Conservation (phyloP, 2,797 vertebrate genomes). For the Sebastes cheni region DNA sequence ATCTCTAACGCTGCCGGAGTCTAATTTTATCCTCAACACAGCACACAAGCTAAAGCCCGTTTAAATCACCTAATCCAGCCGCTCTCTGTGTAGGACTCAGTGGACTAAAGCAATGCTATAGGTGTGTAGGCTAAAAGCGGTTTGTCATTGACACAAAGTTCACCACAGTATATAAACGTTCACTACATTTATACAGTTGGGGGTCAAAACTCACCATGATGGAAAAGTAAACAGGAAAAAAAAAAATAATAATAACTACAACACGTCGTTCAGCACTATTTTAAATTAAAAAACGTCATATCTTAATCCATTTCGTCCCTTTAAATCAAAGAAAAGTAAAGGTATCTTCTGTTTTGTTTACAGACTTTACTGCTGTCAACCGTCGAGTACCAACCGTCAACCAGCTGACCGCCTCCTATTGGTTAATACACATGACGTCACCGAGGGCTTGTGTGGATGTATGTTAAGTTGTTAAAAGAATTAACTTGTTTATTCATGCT, state of each 20-base stretch:
- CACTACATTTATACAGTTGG: not conserved
- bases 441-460: too few species aligned
- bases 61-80: constrained; percentile 69
- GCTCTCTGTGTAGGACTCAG: constrained; percentile 33
- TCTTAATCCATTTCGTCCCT: rapidly evolving
- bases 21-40: constrained; percentile 72
- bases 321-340: not conserved
- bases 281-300: rapidly evolving
- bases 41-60: constrained; percentile 54
- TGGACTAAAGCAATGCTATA: constrained; percentile 20
- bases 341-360: not conserved
- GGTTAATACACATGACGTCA: constrained; percentile 50
- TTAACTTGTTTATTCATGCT: not conserved
- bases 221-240: constrained; percentile 8
- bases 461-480: too few species aligned
- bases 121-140: rapidly evolving
- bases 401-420: constrained; percentile 37
- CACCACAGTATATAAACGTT: not conserved
- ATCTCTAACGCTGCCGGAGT: constrained; percentile 46
- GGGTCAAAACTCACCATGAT: constrained; percentile 70
- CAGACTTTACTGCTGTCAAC: not conserved
- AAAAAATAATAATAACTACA: not conserved
- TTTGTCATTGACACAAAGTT: not conserved
- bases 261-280: not conserved
- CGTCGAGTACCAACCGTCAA: constrained; percentile 6